A percentile compares a stretch with the other conserved stretches of the same genome.
Evolutionary conservation across 2,888 invertebrate genomes (phyloP).

Genomic region (Axea sp.): DNA sequence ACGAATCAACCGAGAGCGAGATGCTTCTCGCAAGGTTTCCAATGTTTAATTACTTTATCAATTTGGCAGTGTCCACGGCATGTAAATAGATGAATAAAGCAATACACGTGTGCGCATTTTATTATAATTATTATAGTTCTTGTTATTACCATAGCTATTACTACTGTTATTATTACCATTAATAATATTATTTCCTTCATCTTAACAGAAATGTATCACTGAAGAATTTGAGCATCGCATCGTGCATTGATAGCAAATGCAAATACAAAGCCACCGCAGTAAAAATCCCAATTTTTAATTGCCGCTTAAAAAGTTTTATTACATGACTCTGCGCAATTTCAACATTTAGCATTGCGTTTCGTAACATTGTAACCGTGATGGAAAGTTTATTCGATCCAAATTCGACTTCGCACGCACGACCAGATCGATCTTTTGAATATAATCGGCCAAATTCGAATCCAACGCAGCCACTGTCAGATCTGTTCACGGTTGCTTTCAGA

Average conservation of each 20-base stretch:
- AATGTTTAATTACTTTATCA: conserved; percentile 22
- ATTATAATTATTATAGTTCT: conserved; percentile 31
- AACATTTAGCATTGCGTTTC: too few relatives aligned
- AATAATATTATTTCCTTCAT: conserved; percentile 11
- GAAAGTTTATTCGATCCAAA: too few relatives aligned
- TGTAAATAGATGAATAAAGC: conserved; percentile 75
- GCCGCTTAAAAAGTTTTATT: neutral
- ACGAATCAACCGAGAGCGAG: conserved; percentile 19
- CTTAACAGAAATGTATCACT: conserved; percentile 30
- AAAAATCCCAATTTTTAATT: too few relatives aligned
- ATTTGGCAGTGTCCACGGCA: conserved; percentile 67
- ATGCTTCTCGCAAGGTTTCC: conserved; percentile 30
- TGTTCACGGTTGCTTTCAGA: too few relatives aligned
- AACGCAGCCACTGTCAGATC: too few relatives aligned
- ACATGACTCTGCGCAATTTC: too few relatives aligned
- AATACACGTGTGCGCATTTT: conserved; percentile 65
- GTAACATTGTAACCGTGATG: too few relatives aligned
- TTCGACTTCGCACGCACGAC: too few relatives aligned
- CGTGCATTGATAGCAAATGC: conserved; percentile 2
- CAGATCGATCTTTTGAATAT: too few relatives aligned
- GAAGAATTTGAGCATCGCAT: conserved; percentile 45
- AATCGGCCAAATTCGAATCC: too few relatives aligned
- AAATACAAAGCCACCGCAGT: too few relatives aligned
- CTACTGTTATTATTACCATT: conserved; percentile 25
- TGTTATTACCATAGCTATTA: too few relatives aligned